phyloP scores from a whole-genome alignment of 2,113 vertebrate genomes.

The Rutilus rutilus region DNA sequence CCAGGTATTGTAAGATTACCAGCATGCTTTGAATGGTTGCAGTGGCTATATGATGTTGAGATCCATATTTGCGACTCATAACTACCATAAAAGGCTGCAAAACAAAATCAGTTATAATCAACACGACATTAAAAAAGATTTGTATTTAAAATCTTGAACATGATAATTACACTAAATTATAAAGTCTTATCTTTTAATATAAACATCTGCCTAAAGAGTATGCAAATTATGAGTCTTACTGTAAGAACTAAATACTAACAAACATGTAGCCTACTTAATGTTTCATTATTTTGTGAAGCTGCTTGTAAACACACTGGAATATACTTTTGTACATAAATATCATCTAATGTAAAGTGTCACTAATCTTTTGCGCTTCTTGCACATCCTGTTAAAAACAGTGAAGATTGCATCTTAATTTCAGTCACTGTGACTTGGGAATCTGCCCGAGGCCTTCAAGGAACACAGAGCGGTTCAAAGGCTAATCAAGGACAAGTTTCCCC shows the following conservation, averaged over 20 bases:
- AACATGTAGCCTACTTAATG: background rate
- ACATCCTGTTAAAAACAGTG: background rate
- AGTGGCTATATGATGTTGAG: background rate
- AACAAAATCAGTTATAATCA: background rate
- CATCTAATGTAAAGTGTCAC: background rate
- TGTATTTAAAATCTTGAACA: background rate
- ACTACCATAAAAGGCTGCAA: background rate
- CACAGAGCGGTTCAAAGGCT: slow-evolving; percentile 6
- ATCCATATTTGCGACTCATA: background rate
- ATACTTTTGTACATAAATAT: background rate
- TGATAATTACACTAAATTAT: background rate
- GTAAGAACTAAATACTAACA: background rate
- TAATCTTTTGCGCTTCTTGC: background rate
- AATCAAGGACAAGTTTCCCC: slow-evolving; percentile 20
- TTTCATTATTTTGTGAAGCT: background rate
- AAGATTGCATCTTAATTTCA: background rate
- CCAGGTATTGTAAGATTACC: background rate
- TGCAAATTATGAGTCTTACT: background rate
- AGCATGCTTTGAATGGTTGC: background rate
- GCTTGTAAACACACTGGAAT: background rate
- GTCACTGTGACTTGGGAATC: background rate
- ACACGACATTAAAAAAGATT: background rate
- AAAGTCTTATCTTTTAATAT: background rate
- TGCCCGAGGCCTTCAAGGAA: background rate
- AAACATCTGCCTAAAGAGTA: background rate